These are phyloP conservation scores for Heliconius congener DNA, from an alignment of 1,140 invertebrate genomes.

Conservation along the genomic window DNA sequence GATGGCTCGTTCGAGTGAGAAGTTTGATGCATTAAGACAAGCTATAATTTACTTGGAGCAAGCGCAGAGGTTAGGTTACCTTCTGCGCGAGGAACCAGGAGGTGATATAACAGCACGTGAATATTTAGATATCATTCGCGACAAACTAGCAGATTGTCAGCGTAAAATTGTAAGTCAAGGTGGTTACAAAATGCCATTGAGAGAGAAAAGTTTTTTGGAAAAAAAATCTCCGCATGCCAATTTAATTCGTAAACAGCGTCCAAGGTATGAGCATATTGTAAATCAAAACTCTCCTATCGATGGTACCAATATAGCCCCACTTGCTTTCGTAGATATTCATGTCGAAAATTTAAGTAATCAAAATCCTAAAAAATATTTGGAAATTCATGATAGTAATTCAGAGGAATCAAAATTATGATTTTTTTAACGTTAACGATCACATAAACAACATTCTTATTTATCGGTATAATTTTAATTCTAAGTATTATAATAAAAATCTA, in stretches of 20 bases:
- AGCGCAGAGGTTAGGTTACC: slow-evolving; percentile 83
- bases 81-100: slow-evolving; percentile 83
- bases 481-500: no score
- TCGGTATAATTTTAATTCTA: not conserved
- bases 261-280: slow-evolving; percentile 61
- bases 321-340: slow-evolving; percentile 70
- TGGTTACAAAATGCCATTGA: slow-evolving; percentile 60
- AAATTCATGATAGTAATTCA: slow-evolving; percentile 36
- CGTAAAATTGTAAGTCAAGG: slow-evolving; percentile 66
- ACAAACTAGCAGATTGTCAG: slow-evolving; percentile 71
- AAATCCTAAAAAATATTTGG: slow-evolving; percentile 49
- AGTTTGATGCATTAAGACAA: slow-evolving; percentile 82
- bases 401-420: slow-evolving; percentile 70
- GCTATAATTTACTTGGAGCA: slow-evolving; percentile 86
- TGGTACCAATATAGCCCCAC: slow-evolving; percentile 47
- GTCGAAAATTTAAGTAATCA: slow-evolving; percentile 44
- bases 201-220: slow-evolving; percentile 55
- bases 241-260: slow-evolving; percentile 55
- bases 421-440: not conserved
- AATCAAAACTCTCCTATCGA: slow-evolving; percentile 64
- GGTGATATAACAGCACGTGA: slow-evolving; percentile 76
- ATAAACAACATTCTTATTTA: not conserved
- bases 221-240: slow-evolving; percentile 43
- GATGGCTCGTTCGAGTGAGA: slow-evolving; percentile 84
- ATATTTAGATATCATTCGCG: slow-evolving; percentile 78